Base-by-base conservation (phyloP, 2,888 invertebrate genomes). In the Cataglyphis cursor region DNA sequence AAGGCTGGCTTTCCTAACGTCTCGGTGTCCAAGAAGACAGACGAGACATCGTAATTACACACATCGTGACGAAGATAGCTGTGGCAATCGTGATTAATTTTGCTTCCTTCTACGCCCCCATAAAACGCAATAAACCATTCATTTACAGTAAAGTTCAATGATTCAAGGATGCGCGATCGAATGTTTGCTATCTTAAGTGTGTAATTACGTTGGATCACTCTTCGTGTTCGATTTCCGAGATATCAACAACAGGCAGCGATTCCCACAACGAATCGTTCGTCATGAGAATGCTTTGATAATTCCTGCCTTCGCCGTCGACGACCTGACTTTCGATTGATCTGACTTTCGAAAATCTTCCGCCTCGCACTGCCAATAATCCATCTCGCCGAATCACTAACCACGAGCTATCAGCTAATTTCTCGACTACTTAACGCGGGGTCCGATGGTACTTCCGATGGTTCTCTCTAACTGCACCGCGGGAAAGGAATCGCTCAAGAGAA, bases 361-460 rank as follows among this genome's bases (percentile, higher is more conserved):
- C 94, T 94, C 90, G 94, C 94, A 94, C 94, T 93, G 94, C 94
- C 90, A 92, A 91, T 91, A 86, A 94, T 93, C 93, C 93, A 93
- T 93, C 92, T 93, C 88, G 92, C 92, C 91, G 91, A 92, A 89
- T 85, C 90, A 93, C 93, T 93, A 93, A 94, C 92, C 87, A 91
- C 86, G 85, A 92, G 89, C 91, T 92, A 90, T 91, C 89, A 91
- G 85, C 88, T 89, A 90, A 89, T 85, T 57, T 78, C 82, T 89
- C 84, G 87, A 82, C 87, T 89, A 74, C 84, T 91, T 92, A 91
- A 89, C 87, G 89, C 85, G 90, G 90, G 91, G 87, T 82, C 90
- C 85, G 90, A 88, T 90, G 90, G 90, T 90, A 88, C 89, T 89
- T 90, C 83, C 82, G n/a, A n/a, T n/a, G n/a, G 82, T 82, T 85